Conservation (phyloP, 2,888 invertebrate genomes). For the Synergus japonicus region DNA sequence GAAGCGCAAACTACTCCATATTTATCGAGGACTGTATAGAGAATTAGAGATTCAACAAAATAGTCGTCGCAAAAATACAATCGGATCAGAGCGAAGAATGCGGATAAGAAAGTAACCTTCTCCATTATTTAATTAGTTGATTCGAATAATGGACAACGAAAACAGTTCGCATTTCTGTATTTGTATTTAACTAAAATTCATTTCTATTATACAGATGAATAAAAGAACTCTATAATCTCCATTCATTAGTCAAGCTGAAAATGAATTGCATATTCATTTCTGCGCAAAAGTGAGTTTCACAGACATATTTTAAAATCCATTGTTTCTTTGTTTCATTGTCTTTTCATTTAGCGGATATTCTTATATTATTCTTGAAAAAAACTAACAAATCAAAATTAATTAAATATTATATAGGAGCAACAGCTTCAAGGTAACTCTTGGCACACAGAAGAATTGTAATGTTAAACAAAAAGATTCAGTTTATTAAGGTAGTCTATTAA, state of each 20-base stretch:
- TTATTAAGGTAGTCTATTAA: not conserved
- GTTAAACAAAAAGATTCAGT: too few species aligned
- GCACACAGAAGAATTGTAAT: too few species aligned
- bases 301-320: not conserved
- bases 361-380: not conserved
- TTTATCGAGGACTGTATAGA: constrained; percentile 14
- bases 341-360: not conserved
- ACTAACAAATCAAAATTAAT: too few species aligned
- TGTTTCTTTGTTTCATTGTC: not conserved
- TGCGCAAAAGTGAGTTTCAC: not conserved
- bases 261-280: not conserved
- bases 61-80: constrained; percentile 52
- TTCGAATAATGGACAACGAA: constrained; percentile 45
- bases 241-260: not conserved
- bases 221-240: not conserved
- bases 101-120: constrained; percentile 54
- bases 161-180: constrained; percentile 24
- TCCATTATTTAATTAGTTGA: constrained; percentile 59
- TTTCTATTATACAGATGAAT: not conserved
- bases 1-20: constrained; percentile 43
- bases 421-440: too few species aligned
- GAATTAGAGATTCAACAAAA: constrained; percentile 57
- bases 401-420: too few species aligned
- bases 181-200: not conserved
- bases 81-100: constrained; percentile 18